Conservation (phyloP, 2,888 invertebrate genomes). For the Ecdyonurus torrentis region DNA sequence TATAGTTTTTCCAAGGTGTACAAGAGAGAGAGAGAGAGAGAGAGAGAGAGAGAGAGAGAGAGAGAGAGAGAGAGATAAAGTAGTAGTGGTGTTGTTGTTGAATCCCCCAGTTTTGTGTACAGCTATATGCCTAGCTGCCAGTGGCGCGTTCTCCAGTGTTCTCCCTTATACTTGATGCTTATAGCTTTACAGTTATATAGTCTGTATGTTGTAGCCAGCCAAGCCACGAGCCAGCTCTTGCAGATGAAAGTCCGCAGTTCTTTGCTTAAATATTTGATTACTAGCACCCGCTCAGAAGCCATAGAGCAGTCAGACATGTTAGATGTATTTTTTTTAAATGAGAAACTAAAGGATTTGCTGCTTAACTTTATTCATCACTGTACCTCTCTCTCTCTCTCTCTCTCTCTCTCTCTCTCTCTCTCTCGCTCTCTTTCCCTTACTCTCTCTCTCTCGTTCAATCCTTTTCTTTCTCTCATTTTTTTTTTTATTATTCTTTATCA, state of each 20-base stretch:
- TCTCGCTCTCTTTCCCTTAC: not conserved
- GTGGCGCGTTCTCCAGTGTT: too few species aligned
- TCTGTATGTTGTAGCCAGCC: too few species aligned
- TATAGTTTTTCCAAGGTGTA: too few species aligned
- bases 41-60: not conserved
- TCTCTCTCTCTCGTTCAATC: not conserved
- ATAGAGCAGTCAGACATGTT: not conserved
- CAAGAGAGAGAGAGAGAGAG: not conserved
- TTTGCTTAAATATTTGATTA: not conserved
- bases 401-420: too few species aligned
- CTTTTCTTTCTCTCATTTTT: too few species aligned
- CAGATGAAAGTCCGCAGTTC: not conserved
- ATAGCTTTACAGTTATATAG: too few species aligned
- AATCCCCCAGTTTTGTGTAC: not conserved
- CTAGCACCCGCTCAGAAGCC: not conserved
- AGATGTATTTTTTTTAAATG: not conserved
- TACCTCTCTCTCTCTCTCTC: not conserved
- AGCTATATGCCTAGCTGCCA: too few species aligned
- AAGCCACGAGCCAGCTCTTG: not conserved
- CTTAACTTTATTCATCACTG: not conserved
- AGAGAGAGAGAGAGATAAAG: not conserved
- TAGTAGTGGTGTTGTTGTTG: not conserved
- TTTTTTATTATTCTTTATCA: too few species aligned
- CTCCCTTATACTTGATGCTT: too few species aligned
- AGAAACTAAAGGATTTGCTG: not conserved